These are phyloP conservation scores for Serranus cabrilla DNA, from an alignment of 2,797 vertebrate species.

Conservation along the genomic window DNA sequence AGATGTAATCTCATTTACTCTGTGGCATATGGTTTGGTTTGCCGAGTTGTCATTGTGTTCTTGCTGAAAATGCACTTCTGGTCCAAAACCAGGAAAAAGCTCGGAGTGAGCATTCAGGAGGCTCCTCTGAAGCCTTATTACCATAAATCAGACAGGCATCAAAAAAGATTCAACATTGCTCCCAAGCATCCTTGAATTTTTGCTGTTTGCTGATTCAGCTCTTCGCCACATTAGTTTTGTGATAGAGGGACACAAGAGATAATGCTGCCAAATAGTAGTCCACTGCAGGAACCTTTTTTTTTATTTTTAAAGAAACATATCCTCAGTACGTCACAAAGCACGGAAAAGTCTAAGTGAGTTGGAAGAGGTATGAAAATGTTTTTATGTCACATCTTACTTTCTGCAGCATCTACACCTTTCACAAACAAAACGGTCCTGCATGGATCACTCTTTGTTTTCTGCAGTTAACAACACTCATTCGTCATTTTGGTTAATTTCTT, in stretches of 20 bases:
- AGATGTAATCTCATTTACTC: conserved; percentile 71
- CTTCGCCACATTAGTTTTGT: conserved; percentile 55
- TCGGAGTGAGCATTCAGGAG: conserved; percentile 44
- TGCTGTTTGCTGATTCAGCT: conserved; percentile 73
- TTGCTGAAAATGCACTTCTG: conserved; percentile 75
- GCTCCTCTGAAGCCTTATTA: conserved; percentile 64
- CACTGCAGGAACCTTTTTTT: neutral
- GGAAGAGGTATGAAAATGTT: neutral
- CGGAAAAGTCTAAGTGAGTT: neutral
- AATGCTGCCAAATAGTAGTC: conserved; percentile 27
- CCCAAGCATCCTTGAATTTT: conserved; percentile 49
- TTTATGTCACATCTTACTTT: neutral
- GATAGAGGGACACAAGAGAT: conserved; percentile 41
- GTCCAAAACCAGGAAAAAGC: conserved; percentile 56
- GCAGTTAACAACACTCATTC: conserved; percentile 1
- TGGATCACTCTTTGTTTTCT: conserved; percentile 11
- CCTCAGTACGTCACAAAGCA: neutral
- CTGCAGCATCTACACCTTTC: neutral
- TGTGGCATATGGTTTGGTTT: conserved; percentile 66
- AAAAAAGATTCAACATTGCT: conserved; percentile 52
- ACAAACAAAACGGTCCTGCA: neutral
- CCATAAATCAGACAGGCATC: conserved; percentile 74
- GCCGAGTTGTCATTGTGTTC: conserved; percentile 49
- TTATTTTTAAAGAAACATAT: conserved; percentile 12
- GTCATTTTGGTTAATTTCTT: conserved; percentile 23